Conservation (phyloP, 2,888 invertebrate genomes). For the Pomacea canaliculata region DNA sequence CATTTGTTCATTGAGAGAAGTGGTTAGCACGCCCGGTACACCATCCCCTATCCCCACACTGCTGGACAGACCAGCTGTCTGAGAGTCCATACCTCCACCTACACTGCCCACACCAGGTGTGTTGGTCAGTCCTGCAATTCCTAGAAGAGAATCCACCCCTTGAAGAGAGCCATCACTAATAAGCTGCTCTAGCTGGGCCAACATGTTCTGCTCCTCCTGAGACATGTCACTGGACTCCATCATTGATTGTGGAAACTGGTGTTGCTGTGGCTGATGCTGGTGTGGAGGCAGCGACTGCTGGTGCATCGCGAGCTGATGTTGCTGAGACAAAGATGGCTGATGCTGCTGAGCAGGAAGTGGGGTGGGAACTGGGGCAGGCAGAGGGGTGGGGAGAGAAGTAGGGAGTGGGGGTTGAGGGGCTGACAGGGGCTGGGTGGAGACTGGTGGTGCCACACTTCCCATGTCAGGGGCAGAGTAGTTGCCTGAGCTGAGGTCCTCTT, state of each 20-base stretch:
- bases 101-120: conserved; percentile 10
- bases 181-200: conserved; percentile 58
- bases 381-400: conserved; percentile 25
- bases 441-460: not conserved
- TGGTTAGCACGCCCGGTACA: conserved; percentile 15
- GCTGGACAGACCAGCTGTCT: conserved; percentile 4
- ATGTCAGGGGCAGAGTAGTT: conserved; percentile 21
- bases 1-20: conserved; percentile 76
- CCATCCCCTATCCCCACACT: not conserved
- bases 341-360: conserved; percentile 6
- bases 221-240: conserved; percentile 17
- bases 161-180: conserved; percentile 39
- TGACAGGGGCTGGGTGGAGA: not conserved
- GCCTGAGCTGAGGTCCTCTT: conserved; percentile 50
- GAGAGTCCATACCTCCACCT: not conserved
- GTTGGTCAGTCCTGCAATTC: not conserved
- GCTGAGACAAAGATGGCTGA: conserved; percentile 11
- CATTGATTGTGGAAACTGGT: conserved; percentile 8
- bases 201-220: conserved; percentile 45
- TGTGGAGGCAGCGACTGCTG: conserved; percentile 15
- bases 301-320: conserved; percentile 6
- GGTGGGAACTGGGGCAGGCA: conserved; percentile 8
- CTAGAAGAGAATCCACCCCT: conserved; percentile 16
- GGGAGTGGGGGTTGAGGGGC: not conserved
- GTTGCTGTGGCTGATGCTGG: conserved; percentile 28